Percentiles rank a stretch among this genome's conserved stretches.
These are phyloP conservation scores for Rhinoderma darwinii DNA, from an alignment of 2,113 vertebrate species.

Conservation along the genomic window DNA sequence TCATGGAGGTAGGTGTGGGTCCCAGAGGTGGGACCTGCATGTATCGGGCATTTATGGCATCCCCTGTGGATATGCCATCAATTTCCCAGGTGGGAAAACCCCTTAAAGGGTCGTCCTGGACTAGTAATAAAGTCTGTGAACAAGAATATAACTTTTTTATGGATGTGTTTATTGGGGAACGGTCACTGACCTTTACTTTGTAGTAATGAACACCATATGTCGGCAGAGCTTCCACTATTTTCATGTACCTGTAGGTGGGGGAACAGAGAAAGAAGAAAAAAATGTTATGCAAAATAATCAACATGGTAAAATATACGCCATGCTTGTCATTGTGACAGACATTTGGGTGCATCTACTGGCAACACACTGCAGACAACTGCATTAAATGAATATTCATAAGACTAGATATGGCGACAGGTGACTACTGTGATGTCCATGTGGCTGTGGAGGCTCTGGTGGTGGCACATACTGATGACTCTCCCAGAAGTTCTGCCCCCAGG, in stretches of 20 bases:
- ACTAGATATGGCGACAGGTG: too few relatives aligned
- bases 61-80: too few relatives aligned
- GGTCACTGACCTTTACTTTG: slow-evolving; percentile 89
- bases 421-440: too few relatives aligned
- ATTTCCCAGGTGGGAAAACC: too few relatives aligned
- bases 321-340: background rate
- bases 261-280: background rate
- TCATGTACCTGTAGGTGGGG: slow-evolving; percentile 85
- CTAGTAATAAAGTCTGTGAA: slow-evolving; percentile 6
- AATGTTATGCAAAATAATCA: background rate
- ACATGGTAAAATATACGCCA: background rate
- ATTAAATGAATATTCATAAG: background rate
- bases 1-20: too few relatives aligned
- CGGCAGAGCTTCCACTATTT: slow-evolving; percentile 91
- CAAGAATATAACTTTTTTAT: background rate
- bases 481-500: too few relatives aligned
- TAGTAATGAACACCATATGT: slow-evolving; percentile 99
- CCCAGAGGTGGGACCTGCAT: too few relatives aligned
- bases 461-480: too few relatives aligned
- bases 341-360: background rate
- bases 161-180: slow-evolving; percentile 2
- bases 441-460: too few relatives aligned
- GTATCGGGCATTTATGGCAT: too few relatives aligned
- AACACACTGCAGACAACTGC: background rate
- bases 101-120: background rate